Conservation (phyloP, 2,888 invertebrate genomes). For the Xestoiulus laeticollis region DNA sequence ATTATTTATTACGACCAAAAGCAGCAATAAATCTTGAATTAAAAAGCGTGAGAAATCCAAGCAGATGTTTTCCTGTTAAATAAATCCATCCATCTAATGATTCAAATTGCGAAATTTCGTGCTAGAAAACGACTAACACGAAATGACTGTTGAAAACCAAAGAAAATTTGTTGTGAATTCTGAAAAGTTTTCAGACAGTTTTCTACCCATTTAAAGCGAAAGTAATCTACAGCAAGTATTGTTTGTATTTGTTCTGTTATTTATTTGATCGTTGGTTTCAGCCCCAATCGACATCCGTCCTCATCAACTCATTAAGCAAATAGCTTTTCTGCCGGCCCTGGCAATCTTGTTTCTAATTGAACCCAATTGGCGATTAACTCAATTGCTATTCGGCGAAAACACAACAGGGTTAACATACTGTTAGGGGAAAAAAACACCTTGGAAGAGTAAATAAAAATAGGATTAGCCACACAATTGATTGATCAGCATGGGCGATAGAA, state of each 20-base stretch:
- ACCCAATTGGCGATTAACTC: constrained; percentile 28
- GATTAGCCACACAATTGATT: not conserved
- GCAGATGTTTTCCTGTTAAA: not conserved
- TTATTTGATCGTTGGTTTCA: not conserved
- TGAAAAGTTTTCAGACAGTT: too few species aligned
- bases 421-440: not conserved
- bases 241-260: not conserved
- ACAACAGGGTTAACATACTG: not conserved
- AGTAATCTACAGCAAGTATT: not conserved
- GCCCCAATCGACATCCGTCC: not conserved
- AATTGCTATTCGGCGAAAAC: not conserved
- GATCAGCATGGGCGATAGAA: not conserved
- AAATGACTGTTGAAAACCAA: too few species aligned
- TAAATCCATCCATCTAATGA: not conserved
- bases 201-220: not conserved
- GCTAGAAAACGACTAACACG: not conserved
- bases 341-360: constrained; percentile 17
- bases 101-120: constrained; percentile 10
- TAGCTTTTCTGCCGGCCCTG: not conserved
- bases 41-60: not conserved
- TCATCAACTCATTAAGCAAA: constrained; percentile 13
- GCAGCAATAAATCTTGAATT: not conserved
- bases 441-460: not conserved
- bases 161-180: too few species aligned
- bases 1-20: not conserved